phyloP scores from a whole-genome alignment of 1,140 invertebrate genomes.

The Pseudoatta argentina region DNA sequence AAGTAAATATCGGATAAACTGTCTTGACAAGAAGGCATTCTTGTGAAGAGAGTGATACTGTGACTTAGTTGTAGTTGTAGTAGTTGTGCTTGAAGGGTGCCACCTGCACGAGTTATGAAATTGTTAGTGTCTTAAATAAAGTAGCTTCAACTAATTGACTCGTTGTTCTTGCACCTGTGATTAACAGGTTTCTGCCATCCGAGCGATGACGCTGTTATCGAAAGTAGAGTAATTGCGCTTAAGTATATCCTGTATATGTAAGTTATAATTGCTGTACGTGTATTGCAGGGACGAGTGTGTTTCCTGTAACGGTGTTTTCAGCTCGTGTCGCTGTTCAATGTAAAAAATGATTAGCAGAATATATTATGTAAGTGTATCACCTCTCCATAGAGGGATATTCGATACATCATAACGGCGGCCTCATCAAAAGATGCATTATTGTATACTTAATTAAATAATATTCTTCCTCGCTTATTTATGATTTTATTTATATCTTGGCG shows the following conservation, averaged over 20 bases:
- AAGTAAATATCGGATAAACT: conserved; percentile 28
- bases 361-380: conserved; percentile 23
- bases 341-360: conserved; percentile 53
- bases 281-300: conserved; percentile 27
- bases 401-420: neutral
- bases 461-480: neutral
- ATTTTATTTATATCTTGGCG: neutral
- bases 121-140: conserved; percentile 59
- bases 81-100: conserved; percentile 54
- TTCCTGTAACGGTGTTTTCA: conserved; percentile 51
- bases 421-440: conserved; percentile 32
- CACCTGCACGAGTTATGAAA: conserved; percentile 54
- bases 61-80: conserved; percentile 56
- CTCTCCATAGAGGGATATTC: neutral
- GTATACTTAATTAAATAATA: neutral
- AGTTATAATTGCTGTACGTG: conserved; percentile 44
- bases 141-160: conserved; percentile 20
- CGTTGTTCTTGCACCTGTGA: conserved; percentile 38
- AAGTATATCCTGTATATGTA: conserved; percentile 53
- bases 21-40: conserved; percentile 14
- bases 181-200: conserved; percentile 39
- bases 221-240: conserved; percentile 18
- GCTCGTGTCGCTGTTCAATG: conserved; percentile 56
- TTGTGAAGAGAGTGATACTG: conserved; percentile 41
- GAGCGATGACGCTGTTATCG: conserved; percentile 46